Base-by-base conservation (phyloP, 2,113 vertebrate genomes). In the Noturus placidus region DNA sequence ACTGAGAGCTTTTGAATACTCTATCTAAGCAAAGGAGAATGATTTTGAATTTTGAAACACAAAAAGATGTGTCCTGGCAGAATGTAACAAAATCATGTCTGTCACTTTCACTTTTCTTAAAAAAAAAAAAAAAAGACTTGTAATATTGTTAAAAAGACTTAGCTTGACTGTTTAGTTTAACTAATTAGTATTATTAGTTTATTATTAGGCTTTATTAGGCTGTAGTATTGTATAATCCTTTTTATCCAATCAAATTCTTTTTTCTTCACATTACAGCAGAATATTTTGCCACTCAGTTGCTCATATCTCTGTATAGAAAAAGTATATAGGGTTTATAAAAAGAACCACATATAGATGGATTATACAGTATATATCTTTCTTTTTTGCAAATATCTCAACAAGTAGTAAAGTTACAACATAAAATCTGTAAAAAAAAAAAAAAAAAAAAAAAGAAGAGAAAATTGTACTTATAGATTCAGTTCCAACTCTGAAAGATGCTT, bases 21-120 rank as follows among this genome's bases (percentile, higher is more conserved):
- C 81, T 87, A 81, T 84, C 85, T 77, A 50, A 54, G 42, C 79
- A 10, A 78, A 86, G 52, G 57, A 25, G 38, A 67, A 78, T 76
- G 59, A 27, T 27, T 77, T 50, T 50, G 46, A 52, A 77, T 77
- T 77, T 77, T 52, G 13, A 52, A 77, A 77, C 52, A 25, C 25
- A 77, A 77, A 27, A 76, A 50, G 10, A 74, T 25, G 3, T 46
- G 20, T 74, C 38, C 13, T 25, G 4, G 70, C 38, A 46, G 70
- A 74, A 25, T 74, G 20, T 74, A 42, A 42, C 70, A 25, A 25
- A 46, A 74, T 74, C 38, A 20, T 42, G 70, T 1, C 25, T 52
- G 77, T 52, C 13, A 79, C 50, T 30, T 52, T 54, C 15, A 54
- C 14, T n/a, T 79, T 54, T 9, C 0, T 27, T 46, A 4, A 30